Evolutionary conservation across 2,113 vertebrate species (phyloP).

Genomic region (Baryphthengus martii): DNA sequence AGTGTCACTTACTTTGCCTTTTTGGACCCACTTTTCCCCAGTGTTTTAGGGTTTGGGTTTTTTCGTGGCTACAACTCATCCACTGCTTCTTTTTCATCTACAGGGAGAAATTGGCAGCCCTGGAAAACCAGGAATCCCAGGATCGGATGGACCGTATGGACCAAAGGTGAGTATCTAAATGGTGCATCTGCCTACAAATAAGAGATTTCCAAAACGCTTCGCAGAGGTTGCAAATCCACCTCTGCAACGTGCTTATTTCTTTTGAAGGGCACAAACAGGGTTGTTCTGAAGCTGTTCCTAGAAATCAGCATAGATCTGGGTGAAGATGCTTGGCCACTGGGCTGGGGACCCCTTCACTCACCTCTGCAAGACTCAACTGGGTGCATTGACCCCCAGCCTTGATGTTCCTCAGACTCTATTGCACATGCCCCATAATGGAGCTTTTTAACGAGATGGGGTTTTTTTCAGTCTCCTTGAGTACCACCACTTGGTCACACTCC

Average conservation of each 20-base stretch:
- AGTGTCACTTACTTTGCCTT: not conserved
- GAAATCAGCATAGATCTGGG: not conserved
- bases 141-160: slow-evolving; percentile 72
- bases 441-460: not conserved
- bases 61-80: not conserved
- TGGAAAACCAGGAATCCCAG: slow-evolving; percentile 77
- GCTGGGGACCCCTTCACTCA: not conserved
- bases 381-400: not conserved
- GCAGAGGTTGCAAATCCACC: not conserved
- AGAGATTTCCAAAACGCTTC: not conserved
- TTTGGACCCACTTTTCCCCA: not conserved
- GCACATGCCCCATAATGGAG: too few relatives aligned
- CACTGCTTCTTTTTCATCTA: not conserved
- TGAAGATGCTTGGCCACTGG: not conserved
- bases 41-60: not conserved
- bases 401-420: not conserved
- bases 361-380: rapidly evolving
- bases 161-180: slow-evolving; percentile 71
- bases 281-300: not conserved
- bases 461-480: not conserved
- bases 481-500: not conserved
- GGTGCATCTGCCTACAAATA: not conserved
- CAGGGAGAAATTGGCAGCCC: slow-evolving; percentile 80
- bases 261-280: not conserved
- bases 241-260: rapidly evolving